Conservation (phyloP, 2,797 vertebrate genomes). For the Poecilia gillii region DNA sequence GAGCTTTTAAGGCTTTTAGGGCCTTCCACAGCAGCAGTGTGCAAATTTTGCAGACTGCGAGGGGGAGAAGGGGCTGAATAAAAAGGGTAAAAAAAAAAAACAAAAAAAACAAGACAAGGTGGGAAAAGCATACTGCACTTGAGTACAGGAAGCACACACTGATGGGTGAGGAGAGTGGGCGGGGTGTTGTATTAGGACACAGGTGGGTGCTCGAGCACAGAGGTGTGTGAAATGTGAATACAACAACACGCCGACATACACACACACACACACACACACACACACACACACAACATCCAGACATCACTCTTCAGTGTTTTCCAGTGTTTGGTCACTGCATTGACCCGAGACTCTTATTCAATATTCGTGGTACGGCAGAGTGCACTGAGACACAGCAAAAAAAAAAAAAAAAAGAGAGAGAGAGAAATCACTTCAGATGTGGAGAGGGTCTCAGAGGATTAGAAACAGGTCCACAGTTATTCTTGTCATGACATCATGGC, state of each 20-base stretch:
- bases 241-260: background rate
- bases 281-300: conserved; percentile 13
- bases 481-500: conserved; percentile 16
- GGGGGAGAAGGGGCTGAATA: conserved; percentile 43
- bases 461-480: conserved; percentile 8
- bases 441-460: conserved; percentile 33
- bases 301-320: conserved; percentile 23
- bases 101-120: conserved; percentile 12
- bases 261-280: conserved; percentile 17
- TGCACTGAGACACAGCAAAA: conserved; percentile 6
- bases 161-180: conserved; percentile 40
- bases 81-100: background rate
- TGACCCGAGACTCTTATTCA: conserved; percentile 18
- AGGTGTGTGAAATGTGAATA: conserved; percentile 20
- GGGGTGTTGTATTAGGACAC: conserved; percentile 34
- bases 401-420: background rate
- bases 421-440: conserved; percentile 33
- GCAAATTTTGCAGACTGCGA: conserved; percentile 33
- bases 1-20: conserved; percentile 69
- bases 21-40: conserved; percentile 43
- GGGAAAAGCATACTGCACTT: conserved; percentile 51
- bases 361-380: conserved; percentile 36
- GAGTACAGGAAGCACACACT: conserved; percentile 43
- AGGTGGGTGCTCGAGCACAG: conserved; percentile 23
- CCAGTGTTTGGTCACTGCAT: conserved; percentile 12